These are phyloP conservation scores for Syngnathus acus DNA, from an alignment of 2,797 vertebrate genomes.

Conservation along the genomic window DNA sequence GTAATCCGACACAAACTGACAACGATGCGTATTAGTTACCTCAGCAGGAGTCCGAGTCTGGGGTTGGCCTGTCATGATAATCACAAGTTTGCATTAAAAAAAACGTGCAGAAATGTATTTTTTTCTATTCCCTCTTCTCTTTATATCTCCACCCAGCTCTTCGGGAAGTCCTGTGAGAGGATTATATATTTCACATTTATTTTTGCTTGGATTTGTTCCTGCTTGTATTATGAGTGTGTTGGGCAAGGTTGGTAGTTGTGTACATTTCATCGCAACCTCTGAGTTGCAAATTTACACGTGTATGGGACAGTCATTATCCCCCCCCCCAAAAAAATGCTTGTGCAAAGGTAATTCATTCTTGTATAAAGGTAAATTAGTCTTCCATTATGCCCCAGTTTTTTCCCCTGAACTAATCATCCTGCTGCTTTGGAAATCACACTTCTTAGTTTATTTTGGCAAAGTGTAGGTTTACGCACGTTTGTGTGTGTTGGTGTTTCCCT, in stretches of 20 bases:
- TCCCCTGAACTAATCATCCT: too few species aligned
- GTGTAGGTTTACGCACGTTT: constrained; percentile 11
- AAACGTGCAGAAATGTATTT: constrained; percentile 25
- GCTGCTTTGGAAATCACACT: neutral
- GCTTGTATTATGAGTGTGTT: too few species aligned
- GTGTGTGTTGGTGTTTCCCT: constrained; percentile 37
- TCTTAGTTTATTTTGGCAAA: constrained; percentile 5
- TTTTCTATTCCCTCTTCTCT: constrained; percentile 8
- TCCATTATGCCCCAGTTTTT: too few species aligned
- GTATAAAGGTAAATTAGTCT: too few species aligned
- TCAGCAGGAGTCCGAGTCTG: constrained; percentile 39
- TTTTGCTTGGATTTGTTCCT: too few species aligned
- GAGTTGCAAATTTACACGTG: too few species aligned
- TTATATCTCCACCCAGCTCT: neutral
- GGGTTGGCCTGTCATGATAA: constrained; percentile 43
- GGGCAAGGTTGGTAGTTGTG: too few species aligned
- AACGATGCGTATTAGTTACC: constrained; percentile 48
- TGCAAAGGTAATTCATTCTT: too few species aligned
- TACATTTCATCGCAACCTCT: too few species aligned
- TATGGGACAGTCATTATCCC: too few species aligned
- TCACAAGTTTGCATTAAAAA: constrained; percentile 33
- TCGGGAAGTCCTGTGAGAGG: neutral
- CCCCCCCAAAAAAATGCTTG: too few species aligned
- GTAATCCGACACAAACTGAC: constrained; percentile 60
- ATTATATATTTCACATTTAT: neutral